Conservation (phyloP, 2,888 invertebrate species). For the Papilio elwesi region DNA sequence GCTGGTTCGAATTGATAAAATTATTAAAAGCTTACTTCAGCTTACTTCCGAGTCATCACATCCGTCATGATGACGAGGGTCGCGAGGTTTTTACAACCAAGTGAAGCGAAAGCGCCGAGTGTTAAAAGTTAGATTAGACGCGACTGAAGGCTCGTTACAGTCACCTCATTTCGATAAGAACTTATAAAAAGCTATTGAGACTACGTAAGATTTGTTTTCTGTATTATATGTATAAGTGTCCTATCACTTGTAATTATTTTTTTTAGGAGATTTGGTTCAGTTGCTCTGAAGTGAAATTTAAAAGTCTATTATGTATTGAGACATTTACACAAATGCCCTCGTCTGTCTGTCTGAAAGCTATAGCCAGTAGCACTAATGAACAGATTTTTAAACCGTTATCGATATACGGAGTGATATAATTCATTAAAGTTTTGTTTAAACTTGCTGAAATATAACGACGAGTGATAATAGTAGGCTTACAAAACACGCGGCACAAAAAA, state of each 20-base stretch:
- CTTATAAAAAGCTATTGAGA: constrained; percentile 6
- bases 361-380: too few relatives aligned
- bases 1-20: constrained; percentile 32
- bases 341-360: too few relatives aligned
- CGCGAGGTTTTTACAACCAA: constrained; percentile 22
- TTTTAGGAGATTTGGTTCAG: neutral
- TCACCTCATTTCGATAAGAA: constrained; percentile 12
- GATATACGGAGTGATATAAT: too few relatives aligned
- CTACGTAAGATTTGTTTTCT: neutral
- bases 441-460: too few relatives aligned
- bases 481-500: too few relatives aligned
- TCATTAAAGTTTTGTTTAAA: too few relatives aligned
- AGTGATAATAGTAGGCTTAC: too few relatives aligned
- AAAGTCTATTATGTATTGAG: too few relatives aligned
- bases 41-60: constrained; percentile 36
- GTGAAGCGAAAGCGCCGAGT: constrained; percentile 29
- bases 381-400: too few relatives aligned
- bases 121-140: constrained; percentile 32
- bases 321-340: too few relatives aligned
- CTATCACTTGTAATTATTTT: neutral
- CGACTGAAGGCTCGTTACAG: constrained; percentile 28
- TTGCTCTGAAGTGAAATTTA: too few relatives aligned
- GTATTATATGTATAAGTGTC: neutral
- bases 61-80: constrained; percentile 38
- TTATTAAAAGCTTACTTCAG: constrained; percentile 24